These are phyloP conservation scores for Gymnothorax javanicus DNA, from an alignment of 2,797 vertebrate genomes.

Conservation along the genomic window DNA sequence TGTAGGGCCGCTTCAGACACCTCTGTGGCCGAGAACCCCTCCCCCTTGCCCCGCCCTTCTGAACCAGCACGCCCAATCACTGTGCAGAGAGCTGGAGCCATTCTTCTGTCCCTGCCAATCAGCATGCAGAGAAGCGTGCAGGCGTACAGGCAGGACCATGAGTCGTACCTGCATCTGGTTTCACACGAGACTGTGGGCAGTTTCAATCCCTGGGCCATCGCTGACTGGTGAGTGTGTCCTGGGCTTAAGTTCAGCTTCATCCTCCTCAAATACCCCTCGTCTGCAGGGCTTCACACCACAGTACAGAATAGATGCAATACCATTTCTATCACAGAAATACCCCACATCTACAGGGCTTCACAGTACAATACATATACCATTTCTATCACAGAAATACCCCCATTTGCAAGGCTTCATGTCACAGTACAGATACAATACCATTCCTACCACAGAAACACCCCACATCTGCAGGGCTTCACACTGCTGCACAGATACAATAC, in stretches of 20 bases:
- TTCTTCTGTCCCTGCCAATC: conserved; percentile 71
- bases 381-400: too few species aligned
- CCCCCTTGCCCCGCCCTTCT: conserved; percentile 40
- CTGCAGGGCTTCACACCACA: neutral
- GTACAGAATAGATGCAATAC: neutral
- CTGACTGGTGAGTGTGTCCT: conserved; percentile 77
- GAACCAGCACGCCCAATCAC: conserved; percentile 36
- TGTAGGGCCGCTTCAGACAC: conserved; percentile 60
- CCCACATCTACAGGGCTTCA: too few species aligned
- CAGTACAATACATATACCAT: too few species aligned
- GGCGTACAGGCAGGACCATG: conserved; percentile 74
- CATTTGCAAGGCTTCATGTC: too few species aligned
- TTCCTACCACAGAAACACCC: too few species aligned
- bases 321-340: too few species aligned
- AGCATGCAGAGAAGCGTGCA: conserved; percentile 72
- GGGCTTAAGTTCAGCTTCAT: neutral
- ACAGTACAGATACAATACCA: too few species aligned
- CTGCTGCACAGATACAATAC: too few species aligned
- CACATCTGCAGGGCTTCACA: too few species aligned
- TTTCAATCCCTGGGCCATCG: conserved; percentile 84
- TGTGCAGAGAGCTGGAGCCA: conserved; percentile 35
- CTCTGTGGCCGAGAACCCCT: conserved; percentile 56
- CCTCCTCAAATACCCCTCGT: neutral
- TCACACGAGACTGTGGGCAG: conserved; percentile 77
- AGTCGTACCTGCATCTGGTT: conserved; percentile 74